Conservation (phyloP, 2,113 vertebrate species). For the Ctenomys sociabilis region DNA sequence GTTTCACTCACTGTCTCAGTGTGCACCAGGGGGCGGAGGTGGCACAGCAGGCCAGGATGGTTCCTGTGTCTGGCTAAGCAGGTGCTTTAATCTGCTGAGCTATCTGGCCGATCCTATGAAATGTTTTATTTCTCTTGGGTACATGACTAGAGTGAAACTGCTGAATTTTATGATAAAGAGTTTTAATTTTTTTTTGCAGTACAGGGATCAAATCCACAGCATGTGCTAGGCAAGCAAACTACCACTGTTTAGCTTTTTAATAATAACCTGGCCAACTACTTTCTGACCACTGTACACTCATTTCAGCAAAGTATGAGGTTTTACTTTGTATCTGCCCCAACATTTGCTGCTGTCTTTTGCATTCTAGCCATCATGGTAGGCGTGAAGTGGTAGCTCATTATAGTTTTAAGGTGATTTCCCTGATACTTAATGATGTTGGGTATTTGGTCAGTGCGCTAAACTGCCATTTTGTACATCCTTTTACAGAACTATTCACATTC, state of each 20-base stretch:
- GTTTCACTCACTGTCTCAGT: no score
- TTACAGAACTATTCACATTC: not conserved
- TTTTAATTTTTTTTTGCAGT: not conserved
- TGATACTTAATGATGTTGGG: not conserved
- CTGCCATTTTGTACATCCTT: not conserved
- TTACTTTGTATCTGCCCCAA: not conserved
- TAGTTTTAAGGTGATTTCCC: not conserved
- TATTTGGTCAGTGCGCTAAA: not conserved
- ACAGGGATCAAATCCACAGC: not conserved
- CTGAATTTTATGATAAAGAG: not conserved
- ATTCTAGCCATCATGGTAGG: not conserved
- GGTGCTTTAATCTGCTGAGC: no score
- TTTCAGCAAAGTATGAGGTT: not conserved
- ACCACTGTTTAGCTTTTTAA: slow-evolving; percentile 1
- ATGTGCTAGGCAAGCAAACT: not conserved
- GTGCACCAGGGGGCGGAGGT: no score
- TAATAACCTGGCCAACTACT: not conserved
- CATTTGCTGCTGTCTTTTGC: not conserved
- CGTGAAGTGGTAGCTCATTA: no score
- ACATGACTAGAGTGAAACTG: not conserved
- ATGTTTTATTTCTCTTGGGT: not conserved
- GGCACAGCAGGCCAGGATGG: no score
- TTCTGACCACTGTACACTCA: not conserved
- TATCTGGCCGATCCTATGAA: not conserved
- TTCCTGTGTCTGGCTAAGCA: no score